Conservation (phyloP, 2,797 vertebrate species). For the Pangasius macronema region DNA sequence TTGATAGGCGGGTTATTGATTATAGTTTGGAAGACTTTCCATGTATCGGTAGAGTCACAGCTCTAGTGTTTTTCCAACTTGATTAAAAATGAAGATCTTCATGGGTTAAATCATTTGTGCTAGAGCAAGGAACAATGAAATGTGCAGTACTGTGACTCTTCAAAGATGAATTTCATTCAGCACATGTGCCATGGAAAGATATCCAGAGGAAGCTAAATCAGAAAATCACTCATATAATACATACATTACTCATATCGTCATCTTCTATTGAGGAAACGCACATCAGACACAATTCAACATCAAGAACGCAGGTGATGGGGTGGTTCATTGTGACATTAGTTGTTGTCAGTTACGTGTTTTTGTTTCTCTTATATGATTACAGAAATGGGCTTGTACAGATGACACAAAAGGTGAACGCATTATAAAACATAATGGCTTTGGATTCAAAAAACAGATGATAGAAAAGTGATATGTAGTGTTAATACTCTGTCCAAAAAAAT, state of each 20-base stretch:
- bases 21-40: background rate
- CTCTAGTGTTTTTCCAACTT: background rate
- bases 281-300: background rate
- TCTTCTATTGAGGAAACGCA: background rate
- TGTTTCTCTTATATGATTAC: background rate
- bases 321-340: background rate
- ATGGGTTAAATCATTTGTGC: background rate
- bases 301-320: background rate
- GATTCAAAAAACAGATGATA: background rate
- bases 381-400: background rate
- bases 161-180: background rate
- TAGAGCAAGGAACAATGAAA: background rate
- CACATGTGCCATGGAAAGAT: background rate
- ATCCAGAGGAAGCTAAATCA: background rate
- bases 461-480: background rate
- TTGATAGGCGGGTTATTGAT: background rate
- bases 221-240: constrained; percentile 16
- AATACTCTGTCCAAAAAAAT: background rate
- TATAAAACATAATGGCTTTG: background rate
- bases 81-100: background rate
- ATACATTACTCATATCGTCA: background rate
- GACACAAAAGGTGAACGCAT: background rate
- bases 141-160: constrained; percentile 3
- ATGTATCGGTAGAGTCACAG: background rate
- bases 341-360: background rate